Percentiles rank a stretch among this genome's conserved stretches.
Conservation (phyloP, 2,888 invertebrate genomes). For the Allophyes oxyacanthae region DNA sequence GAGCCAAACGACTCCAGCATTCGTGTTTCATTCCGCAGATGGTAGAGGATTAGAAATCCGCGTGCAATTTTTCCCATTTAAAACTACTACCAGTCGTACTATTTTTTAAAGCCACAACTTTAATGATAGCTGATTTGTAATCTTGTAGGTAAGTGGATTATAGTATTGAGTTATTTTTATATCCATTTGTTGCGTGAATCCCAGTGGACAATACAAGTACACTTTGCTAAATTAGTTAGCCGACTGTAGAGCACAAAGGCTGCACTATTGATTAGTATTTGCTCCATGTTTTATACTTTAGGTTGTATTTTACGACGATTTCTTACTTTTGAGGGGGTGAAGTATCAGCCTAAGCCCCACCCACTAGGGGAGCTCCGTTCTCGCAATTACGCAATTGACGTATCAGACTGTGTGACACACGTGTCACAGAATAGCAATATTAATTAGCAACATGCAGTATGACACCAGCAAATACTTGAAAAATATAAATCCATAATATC, state of each 20-base stretch:
- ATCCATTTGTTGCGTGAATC: slow-evolving; percentile 41
- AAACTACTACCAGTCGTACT: slow-evolving; percentile 1
- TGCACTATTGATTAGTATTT: slow-evolving; percentile 50
- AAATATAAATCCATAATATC: too few species aligned
- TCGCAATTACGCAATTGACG: too few species aligned
- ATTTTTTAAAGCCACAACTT: not conserved
- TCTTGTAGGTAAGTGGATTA: slow-evolving; percentile 10
- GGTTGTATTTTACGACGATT: too few species aligned
- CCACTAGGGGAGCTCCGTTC: too few species aligned
- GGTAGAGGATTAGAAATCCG: slow-evolving; percentile 59
- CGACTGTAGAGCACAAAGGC: slow-evolving; percentile 33
- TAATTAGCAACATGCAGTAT: too few species aligned
- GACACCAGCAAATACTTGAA: too few species aligned
- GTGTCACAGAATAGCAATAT: too few species aligned
- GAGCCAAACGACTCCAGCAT: slow-evolving; percentile 75
- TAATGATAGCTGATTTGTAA: slow-evolving; percentile 5
- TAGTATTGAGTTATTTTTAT: slow-evolving; percentile 17
- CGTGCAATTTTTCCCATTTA: slow-evolving; percentile 20
- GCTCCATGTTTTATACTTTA: slow-evolving; percentile 24
- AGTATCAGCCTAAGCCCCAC: too few species aligned
- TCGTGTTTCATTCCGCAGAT: slow-evolving; percentile 69
- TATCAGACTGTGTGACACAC: too few species aligned
- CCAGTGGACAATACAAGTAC: slow-evolving; percentile 41
- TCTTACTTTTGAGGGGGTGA: too few species aligned
- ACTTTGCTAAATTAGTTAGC: slow-evolving; percentile 49